These are phyloP conservation scores for Pseudomugil gertrudae DNA, from an alignment of 2,797 vertebrate genomes.

Conservation along the genomic window DNA sequence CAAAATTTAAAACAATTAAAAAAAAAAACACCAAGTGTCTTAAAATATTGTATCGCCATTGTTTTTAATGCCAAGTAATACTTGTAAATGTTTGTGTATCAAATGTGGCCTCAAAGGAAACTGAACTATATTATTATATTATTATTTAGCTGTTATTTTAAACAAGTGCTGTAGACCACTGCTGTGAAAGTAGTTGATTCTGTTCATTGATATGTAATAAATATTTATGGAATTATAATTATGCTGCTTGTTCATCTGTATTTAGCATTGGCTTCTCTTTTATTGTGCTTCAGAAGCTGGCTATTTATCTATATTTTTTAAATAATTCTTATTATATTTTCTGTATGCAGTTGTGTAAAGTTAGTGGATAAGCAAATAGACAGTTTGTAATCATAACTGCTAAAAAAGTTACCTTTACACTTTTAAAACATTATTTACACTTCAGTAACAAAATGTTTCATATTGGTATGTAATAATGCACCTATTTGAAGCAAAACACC, in stretches of 20 bases:
- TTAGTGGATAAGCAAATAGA: background rate
- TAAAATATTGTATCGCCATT: conserved; percentile 92
- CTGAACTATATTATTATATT: conserved; percentile 79
- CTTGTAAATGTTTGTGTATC: conserved; percentile 91
- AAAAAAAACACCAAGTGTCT: conserved; percentile 92
- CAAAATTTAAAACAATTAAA: conserved; percentile 76
- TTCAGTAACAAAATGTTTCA: too few species aligned
- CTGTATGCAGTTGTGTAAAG: background rate
- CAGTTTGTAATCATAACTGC: too few species aligned
- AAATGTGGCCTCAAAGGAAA: conserved; percentile 89
- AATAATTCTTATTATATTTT: background rate
- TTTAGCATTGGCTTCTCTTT: background rate
- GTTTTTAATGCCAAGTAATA: conserved; percentile 92
- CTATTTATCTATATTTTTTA: background rate
- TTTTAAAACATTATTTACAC: too few species aligned
- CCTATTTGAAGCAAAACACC: background rate
- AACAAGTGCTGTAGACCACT: conserved; percentile 88
- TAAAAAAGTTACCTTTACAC: too few species aligned
- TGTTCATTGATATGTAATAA: conserved; percentile 91
- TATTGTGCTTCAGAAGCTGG: background rate
- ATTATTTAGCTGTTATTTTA: conserved; percentile 84
- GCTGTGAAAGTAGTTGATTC: conserved; percentile 88
- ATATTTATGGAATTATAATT: conserved; percentile 88
- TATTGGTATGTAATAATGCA: background rate
- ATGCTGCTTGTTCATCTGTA: conserved; percentile 1